Percentiles rank a stretch among this genome's conserved stretches.
These are phyloP conservation scores for Megaceryle torquata DNA, from an alignment of 2,113 vertebrate species.

Conservation along the genomic window DNA sequence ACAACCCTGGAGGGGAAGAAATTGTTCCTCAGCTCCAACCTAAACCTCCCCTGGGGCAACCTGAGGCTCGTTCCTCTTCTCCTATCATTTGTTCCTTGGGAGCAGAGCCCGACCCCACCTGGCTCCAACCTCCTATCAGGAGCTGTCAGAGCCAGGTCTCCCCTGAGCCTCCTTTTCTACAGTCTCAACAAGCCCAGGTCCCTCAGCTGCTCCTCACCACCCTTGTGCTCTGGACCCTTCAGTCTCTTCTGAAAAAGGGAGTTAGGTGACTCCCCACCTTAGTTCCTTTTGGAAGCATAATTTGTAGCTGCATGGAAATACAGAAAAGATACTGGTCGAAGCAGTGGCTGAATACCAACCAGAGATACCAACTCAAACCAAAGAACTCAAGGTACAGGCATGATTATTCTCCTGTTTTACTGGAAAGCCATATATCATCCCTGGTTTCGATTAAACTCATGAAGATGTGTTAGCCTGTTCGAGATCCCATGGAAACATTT, in stretches of 20 bases:
- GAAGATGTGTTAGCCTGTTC: neutral
- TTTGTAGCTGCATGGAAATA: neutral
- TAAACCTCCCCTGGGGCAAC: too few relatives aligned
- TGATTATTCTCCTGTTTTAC: neutral
- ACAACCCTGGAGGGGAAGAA: neutral
- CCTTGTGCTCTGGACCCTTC: neutral
- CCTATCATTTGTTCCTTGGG: too few relatives aligned
- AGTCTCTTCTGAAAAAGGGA: neutral
- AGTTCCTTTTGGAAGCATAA: neutral
- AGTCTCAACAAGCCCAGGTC: too few relatives aligned
- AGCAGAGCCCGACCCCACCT: neutral
- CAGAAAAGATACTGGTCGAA: neutral
- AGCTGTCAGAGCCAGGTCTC: neutral
- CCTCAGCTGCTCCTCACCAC: too few relatives aligned
- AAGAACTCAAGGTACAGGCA: neutral
- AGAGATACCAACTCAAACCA: neutral
- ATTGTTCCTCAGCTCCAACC: neutral
- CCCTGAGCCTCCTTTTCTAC: neutral
- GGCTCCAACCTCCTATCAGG: neutral
- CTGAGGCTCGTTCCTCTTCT: too few relatives aligned
- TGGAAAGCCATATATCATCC: neutral
- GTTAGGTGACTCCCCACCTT: neutral
- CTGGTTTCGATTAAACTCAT: neutral
- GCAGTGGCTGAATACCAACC: neutral
- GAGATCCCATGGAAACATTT: constrained; percentile 46